phyloP scores from a whole-genome alignment of 1,140 invertebrate genomes.

The Triops longicaudatus region DNA sequence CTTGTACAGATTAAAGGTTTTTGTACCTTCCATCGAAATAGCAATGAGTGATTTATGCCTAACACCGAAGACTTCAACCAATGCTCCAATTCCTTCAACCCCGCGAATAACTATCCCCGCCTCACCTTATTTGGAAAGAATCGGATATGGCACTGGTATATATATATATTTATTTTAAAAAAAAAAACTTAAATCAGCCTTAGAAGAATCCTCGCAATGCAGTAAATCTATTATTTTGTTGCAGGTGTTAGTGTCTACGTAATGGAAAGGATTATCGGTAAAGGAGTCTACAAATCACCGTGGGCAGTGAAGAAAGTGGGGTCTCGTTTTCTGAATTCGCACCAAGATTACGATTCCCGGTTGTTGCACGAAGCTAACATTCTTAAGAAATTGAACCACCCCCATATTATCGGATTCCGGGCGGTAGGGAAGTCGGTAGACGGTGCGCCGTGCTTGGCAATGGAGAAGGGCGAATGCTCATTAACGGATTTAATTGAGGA shows the following conservation, averaged over 20 bases:
- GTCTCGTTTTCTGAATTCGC: conserved; percentile 23
- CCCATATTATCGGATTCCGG: conserved; percentile 73
- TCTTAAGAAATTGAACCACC: conserved; percentile 60
- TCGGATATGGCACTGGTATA: conserved; percentile 66
- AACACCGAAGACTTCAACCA: not conserved
- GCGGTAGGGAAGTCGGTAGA: conserved; percentile 48
- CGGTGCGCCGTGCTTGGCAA: conserved; percentile 41
- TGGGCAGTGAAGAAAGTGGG: conserved; percentile 71
- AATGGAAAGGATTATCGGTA: conserved; percentile 55
- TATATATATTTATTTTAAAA: too few relatives aligned
- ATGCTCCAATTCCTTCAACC: conserved; percentile 16
- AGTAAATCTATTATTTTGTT: conserved; percentile 33
- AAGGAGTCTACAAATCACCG: conserved; percentile 54
- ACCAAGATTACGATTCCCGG: conserved; percentile 36
- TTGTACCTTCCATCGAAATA: not conserved
- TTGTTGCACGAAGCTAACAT: conserved; percentile 61
- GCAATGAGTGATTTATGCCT: not conserved
- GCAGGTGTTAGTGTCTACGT: conserved; percentile 66
- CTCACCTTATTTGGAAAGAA: conserved; percentile 56
- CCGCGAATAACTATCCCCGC: conserved; percentile 50
- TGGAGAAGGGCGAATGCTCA: conserved; percentile 46
- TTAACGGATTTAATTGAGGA: conserved; percentile 59
- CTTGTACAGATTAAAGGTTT: not conserved
- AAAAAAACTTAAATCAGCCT: too few relatives aligned
- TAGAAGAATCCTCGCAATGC: conserved; percentile 21